phyloP scores from a whole-genome alignment of 2,113 vertebrate genomes.

The Petrocephalus microphthalmus region DNA sequence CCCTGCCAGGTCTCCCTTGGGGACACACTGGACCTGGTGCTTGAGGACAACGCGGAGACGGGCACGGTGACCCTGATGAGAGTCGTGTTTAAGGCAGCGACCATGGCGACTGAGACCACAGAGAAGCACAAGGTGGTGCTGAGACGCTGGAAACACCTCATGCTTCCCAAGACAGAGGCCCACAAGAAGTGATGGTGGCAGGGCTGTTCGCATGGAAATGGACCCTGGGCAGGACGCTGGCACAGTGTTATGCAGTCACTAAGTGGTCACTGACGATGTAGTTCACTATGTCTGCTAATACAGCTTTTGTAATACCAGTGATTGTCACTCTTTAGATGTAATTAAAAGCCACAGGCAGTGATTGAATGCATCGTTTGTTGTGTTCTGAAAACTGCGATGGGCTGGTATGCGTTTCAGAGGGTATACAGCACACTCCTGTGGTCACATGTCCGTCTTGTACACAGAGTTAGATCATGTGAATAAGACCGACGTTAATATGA shows the following conservation, averaged over 20 bases:
- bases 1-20: constrained; percentile 79
- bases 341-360: background rate
- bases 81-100: constrained; percentile 67
- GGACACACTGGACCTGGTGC: constrained; percentile 78
- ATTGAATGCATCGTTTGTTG: background rate
- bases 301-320: background rate
- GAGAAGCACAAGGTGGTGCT: constrained; percentile 76
- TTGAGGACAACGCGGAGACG: constrained; percentile 70
- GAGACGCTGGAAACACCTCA: constrained; percentile 80
- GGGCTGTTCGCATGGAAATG: background rate
- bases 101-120: constrained; percentile 59
- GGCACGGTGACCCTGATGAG: constrained; percentile 77
- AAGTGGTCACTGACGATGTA: background rate
- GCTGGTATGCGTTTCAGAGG: background rate
- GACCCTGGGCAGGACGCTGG: background rate
- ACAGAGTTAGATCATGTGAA: background rate
- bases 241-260: background rate
- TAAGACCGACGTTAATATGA: background rate
- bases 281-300: background rate
- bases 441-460: background rate
- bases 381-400: background rate
- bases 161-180: constrained; percentile 67
- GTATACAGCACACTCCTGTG: background rate
- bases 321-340: background rate
- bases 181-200: constrained; percentile 51